Percentiles rank a stretch among this genome's conserved stretches.
phyloP scores from a whole-genome alignment of 1,140 invertebrate species.

The Cotesia typhae region DNA sequence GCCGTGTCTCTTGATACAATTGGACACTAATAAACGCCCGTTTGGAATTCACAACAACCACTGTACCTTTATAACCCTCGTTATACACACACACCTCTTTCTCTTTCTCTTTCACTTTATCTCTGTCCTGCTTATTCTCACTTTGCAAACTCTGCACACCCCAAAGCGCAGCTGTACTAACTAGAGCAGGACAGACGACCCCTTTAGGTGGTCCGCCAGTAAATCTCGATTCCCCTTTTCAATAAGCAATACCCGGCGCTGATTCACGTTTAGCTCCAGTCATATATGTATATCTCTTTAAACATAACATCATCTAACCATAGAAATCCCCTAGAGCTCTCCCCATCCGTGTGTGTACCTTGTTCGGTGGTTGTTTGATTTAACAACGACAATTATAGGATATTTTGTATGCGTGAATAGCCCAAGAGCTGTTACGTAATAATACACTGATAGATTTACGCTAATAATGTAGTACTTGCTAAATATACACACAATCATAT shows the following conservation, averaged over 20 bases:
- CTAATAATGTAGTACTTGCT: neutral
- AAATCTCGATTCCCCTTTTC: neutral
- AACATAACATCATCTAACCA: no score
- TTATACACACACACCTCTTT: conserved; percentile 2
- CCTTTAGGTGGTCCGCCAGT: conserved; percentile 6
- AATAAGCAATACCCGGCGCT: neutral
- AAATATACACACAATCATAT: no score
- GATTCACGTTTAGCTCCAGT: neutral
- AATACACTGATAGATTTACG: conserved; percentile 15
- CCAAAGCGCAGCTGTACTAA: conserved; percentile 3
- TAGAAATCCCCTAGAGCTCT: neutral
- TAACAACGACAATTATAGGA: conserved; percentile 35
- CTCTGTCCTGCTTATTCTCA: neutral
- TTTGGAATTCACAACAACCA: conserved; percentile 27
- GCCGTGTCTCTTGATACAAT: conserved; percentile 53
- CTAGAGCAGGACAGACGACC: neutral
- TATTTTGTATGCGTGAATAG: conserved; percentile 13
- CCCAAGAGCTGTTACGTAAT: neutral
- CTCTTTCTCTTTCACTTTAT: neutral
- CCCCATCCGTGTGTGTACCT: neutral
- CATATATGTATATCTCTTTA: no score
- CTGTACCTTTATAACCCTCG: conserved; percentile 8
- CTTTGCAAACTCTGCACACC: neutral
- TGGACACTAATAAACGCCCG: conserved; percentile 63
- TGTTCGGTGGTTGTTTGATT: conserved; percentile 25